A percentile compares a stretch with the other conserved stretches of the same genome.
These are phyloP conservation scores for Alosa alosa DNA, from an alignment of 2,113 vertebrate species.

Conservation along the genomic window DNA sequence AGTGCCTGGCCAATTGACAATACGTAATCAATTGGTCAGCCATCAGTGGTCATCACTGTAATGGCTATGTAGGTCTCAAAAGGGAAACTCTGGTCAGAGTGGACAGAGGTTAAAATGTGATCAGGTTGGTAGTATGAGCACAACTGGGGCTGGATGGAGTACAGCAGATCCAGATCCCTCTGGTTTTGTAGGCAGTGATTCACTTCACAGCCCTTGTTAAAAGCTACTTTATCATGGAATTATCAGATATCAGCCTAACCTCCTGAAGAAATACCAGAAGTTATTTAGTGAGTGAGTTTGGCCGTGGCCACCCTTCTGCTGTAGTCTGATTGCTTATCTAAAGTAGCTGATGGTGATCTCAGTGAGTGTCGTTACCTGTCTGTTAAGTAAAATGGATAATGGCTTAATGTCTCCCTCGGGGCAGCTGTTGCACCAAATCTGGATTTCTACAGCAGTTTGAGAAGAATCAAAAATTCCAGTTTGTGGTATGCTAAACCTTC, in stretches of 20 bases:
- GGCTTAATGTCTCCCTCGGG: neutral
- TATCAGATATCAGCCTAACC: neutral
- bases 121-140: neutral
- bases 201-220: neutral
- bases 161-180: neutral
- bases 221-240: neutral
- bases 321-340: neutral
- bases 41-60: neutral
- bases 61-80: too few species aligned
- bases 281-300: neutral
- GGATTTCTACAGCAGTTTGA: neutral
- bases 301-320: neutral
- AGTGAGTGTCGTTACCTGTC: neutral
- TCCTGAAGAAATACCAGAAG: neutral
- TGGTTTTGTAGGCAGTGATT: neutral
- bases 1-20: too few species aligned
- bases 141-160: too few species aligned
- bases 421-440: neutral
- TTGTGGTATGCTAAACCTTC: neutral
- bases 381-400: neutral
- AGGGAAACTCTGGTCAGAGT: too few species aligned
- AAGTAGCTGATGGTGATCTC: neutral
- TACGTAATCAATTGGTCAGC: neutral
- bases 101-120: too few species aligned
- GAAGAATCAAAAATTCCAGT: neutral